Evolutionary conservation across 2,113 vertebrate genomes (phyloP).

Genomic region (Octodon degus): DNA sequence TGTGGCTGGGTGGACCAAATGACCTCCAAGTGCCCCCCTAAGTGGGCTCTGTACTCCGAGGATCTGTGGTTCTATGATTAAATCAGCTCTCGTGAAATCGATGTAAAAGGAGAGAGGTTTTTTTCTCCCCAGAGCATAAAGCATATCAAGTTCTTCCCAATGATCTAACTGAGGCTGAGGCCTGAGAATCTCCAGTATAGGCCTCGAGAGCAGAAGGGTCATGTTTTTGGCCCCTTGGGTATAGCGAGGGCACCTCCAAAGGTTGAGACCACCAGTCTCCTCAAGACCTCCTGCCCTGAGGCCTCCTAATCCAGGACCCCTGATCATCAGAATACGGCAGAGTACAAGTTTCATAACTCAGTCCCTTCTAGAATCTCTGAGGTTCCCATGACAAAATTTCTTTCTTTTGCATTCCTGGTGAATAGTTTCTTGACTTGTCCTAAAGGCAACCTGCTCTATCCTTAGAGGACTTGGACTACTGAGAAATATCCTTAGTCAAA

Average conservation of each 20-base stretch:
- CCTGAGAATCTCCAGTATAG: neutral
- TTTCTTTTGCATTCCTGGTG: neutral
- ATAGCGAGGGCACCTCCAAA: neutral
- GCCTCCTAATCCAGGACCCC: neutral
- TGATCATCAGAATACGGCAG: neutral
- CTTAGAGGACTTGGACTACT: neutral
- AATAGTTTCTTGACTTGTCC: neutral
- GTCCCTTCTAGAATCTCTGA: neutral
- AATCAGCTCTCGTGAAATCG: neutral
- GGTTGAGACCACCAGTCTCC: neutral
- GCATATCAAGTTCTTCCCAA: neutral
- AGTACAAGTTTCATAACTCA: neutral
- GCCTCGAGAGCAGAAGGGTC: neutral
- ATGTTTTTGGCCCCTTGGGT: neutral
- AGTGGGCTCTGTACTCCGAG: neutral
- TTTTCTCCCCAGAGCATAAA: neutral
- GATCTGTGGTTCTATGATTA: neutral
- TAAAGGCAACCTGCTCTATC: neutral
- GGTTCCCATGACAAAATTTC: neutral
- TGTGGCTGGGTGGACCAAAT: neutral
- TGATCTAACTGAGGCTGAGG: neutral
- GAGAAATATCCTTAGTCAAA: conserved; percentile 27
- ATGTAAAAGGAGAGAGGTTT: neutral
- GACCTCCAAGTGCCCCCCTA: neutral
- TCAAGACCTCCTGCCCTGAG: neutral